These are phyloP conservation scores for Coronaproctus castanopsis DNA, from an alignment of 2,888 invertebrate species.

Conservation along the genomic window DNA sequence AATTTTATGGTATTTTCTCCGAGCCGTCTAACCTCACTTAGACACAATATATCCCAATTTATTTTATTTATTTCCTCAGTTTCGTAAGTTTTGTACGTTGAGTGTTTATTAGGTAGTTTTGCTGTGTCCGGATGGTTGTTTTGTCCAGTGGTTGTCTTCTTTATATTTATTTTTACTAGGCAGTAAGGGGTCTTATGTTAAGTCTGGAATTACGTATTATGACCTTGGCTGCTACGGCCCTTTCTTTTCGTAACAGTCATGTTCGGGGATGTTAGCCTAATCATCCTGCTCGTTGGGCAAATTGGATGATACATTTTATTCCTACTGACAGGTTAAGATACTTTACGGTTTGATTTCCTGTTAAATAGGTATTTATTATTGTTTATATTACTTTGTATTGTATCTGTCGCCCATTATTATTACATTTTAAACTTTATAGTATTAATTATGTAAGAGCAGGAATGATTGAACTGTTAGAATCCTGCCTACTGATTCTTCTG, in stretches of 20 bases:
- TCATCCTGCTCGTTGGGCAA: not conserved
- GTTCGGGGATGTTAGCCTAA: not conserved
- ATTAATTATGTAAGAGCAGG: too few relatives aligned
- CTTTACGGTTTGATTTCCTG: too few relatives aligned
- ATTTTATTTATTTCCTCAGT: not conserved
- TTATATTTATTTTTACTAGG: not conserved
- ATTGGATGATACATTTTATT: too few relatives aligned
- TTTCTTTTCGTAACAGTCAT: not conserved
- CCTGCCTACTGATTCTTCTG: too few relatives aligned
- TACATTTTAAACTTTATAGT: too few relatives aligned
- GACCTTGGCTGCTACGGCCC: not conserved
- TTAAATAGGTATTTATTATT: too few relatives aligned
- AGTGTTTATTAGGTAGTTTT: not conserved
- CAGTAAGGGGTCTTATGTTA: not conserved
- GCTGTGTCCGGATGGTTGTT: not conserved
- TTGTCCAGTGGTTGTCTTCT: not conserved
- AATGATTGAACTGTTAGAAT: too few relatives aligned
- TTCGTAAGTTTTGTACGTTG: too few relatives aligned
- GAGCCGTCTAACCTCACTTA: not conserved
- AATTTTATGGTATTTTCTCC: not conserved
- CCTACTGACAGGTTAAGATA: too few relatives aligned
- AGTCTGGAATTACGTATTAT: not conserved
- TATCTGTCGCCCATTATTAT: too few relatives aligned
- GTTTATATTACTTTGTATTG: too few relatives aligned
- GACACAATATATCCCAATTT: not conserved